Evolutionary conservation across 2,113 vertebrate genomes (phyloP), one percentile per base, ranked within the genome.

Genomic region (Neogobius melanostomus): DNA sequence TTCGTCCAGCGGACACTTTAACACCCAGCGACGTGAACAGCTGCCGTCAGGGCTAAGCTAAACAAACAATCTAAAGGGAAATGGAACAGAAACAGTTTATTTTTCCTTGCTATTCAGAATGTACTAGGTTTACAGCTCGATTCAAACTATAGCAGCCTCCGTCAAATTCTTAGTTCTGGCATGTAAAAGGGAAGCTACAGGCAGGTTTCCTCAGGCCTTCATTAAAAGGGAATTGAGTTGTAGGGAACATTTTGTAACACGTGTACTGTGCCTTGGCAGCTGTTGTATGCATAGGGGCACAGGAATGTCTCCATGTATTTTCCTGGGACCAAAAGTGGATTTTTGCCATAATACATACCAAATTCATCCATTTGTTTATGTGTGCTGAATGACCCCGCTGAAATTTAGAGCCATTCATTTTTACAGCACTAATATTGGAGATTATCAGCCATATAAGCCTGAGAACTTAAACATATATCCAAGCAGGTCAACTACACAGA

Each of bases 221-320:
- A 56, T 57, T 14, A 59, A 44, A n/a, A 46, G 15, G 49, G 59
- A 69, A 61, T 4, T 11, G 52, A 76, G 28, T 11, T 53, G 44
- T 66, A 66, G 15, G 44, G 48, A 69, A 67, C 66, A 77, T 42
- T 71, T 69, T 70, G 68, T 59, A 72, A 71, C 64, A 15, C 14
- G 67, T 53, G 16, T 54, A 69, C 43, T 16, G 70, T 57, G 59
- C 53, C 50, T 47, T 69, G 51, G 76, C 66, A 74, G 80, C 80
- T 73, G 57, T 49, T 67, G 48, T 47, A 60, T 48, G 70, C 14
- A 74, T 8, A 80, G 2, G 61, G 63, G 65, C 72, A 83, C 71
- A 85, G 74, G 84, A 87, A 91, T 84, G 87, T 83, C 83, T 76
- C 49, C 76, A 84, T 84, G 76, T 79, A 83, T 82, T 85, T 88